phyloP scores from a whole-genome alignment of 2,113 vertebrate genomes.

The Hoplias malabaricus region DNA sequence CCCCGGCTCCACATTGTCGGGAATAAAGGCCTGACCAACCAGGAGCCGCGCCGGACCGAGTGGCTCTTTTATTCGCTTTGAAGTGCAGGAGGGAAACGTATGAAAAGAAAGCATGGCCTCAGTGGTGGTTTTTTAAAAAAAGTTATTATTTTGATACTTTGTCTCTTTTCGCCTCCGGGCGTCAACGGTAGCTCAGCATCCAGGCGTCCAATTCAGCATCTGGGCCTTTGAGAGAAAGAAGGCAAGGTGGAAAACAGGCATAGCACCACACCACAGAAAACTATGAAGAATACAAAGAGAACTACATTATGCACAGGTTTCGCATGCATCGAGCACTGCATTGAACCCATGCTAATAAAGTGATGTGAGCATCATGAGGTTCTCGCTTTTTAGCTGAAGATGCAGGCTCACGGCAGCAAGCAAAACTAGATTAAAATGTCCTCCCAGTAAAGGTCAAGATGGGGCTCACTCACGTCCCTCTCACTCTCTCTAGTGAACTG shows the following conservation, averaged over 20 bases:
- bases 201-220: conserved; percentile 44
- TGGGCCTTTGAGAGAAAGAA: conserved; percentile 17
- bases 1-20: not conserved
- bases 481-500: too few relatives aligned
- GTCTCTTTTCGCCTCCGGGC: conserved; percentile 52
- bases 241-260: conserved; percentile 32
- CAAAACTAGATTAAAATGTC: too few relatives aligned
- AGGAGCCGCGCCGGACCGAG: not conserved
- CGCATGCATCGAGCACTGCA: too few relatives aligned
- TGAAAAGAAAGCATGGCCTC: conserved; percentile 58
- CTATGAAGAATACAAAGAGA: not conserved
- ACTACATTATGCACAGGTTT: not conserved
- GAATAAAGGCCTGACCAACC: conserved; percentile 23
- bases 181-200: conserved; percentile 32
- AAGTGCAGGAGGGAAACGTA: conserved; percentile 63
- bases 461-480: too few relatives aligned
- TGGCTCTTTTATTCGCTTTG: conserved; percentile 55
- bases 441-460: too few relatives aligned
- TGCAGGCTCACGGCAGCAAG: too few relatives aligned
- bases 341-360: too few relatives aligned
- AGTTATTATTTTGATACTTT: conserved; percentile 57
- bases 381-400: too few relatives aligned
- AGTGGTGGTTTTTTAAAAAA: conserved; percentile 52
- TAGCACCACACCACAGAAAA: too few relatives aligned
- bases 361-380: too few relatives aligned